phyloP scores from a whole-genome alignment of 2,113 vertebrate genomes.

The Notarius lentiginosus region DNA sequence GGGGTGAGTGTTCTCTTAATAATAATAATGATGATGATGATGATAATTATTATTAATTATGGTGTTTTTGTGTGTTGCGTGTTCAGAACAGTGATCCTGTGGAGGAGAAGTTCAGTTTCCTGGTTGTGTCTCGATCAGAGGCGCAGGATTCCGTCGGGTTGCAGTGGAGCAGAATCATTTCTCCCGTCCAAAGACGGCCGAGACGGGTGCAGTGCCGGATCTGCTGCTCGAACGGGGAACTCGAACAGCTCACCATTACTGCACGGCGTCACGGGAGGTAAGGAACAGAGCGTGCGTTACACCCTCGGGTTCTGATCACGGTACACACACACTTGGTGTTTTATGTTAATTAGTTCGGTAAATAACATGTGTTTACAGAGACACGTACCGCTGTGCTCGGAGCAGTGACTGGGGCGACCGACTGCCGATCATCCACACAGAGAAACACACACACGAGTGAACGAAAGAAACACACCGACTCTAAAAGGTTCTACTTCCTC shows the following conservation, averaged over 20 bases:
- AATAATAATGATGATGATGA: no score
- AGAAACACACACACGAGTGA: not conserved
- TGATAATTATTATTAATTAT: not conserved
- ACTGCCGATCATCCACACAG: conserved; percentile 65
- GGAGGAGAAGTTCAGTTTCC: conserved; percentile 80
- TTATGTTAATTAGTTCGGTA: no score
- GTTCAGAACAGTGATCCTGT: conserved; percentile 66
- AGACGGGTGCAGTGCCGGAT: conserved; percentile 81
- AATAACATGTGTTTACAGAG: conserved; percentile 63
- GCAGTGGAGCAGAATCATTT: conserved; percentile 77
- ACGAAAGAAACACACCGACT: not conserved
- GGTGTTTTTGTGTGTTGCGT: not conserved
- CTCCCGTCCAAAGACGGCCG: conserved; percentile 71
- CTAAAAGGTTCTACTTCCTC: not conserved
- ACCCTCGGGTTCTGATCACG: not conserved
- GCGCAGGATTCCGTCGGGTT: not conserved
- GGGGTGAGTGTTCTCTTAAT: conserved; percentile 66
- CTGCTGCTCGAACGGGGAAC: conserved; percentile 75
- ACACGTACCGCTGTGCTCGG: conserved; percentile 83
- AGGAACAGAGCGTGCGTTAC: not conserved
- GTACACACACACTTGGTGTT: not conserved
- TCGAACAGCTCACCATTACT: conserved; percentile 77
- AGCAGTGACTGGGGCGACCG: conserved; percentile 82
- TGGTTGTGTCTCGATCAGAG: conserved; percentile 71
- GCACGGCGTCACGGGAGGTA: conserved; percentile 78